Evolutionary conservation across 1,140 invertebrate species (phyloP).

Genomic region (Maconellicoccus hirsutus): DNA sequence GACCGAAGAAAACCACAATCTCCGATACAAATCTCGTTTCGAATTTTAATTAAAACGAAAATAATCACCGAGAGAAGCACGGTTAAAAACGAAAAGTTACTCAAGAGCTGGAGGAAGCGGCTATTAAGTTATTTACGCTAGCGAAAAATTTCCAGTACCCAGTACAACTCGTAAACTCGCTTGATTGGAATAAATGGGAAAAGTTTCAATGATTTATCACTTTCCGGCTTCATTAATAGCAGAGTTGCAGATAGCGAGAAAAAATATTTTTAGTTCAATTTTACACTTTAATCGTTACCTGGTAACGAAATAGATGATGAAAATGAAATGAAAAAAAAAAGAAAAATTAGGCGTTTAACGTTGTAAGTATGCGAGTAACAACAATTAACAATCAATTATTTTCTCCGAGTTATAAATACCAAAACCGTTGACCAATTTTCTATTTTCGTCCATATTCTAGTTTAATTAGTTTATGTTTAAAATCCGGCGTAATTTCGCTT

Average conservation of each 20-base stretch:
- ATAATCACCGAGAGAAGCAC: no score
- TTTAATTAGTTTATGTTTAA: not conserved
- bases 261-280: not conserved
- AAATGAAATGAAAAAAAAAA: no score
- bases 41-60: no score
- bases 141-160: not conserved
- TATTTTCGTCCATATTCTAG: not conserved
- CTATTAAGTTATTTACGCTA: not conserved
- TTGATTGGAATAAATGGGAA: constrained; percentile 5
- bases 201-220: constrained; percentile 1
- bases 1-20: no score
- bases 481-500: not conserved
- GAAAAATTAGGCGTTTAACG: not conserved
- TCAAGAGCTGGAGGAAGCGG: not conserved
- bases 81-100: no score
- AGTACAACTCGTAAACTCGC: not conserved
- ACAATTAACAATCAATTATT: constrained; percentile 22
- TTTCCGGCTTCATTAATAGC: not conserved
- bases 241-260: not conserved
- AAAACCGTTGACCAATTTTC: constrained; percentile 1
- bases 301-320: no score
- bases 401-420: not conserved
- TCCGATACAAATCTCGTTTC: no score
- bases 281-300: not conserved
- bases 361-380: constrained; percentile 10